Base-by-base conservation (phyloP, 2,797 vertebrate genomes). In the Avahi laniger region DNA sequence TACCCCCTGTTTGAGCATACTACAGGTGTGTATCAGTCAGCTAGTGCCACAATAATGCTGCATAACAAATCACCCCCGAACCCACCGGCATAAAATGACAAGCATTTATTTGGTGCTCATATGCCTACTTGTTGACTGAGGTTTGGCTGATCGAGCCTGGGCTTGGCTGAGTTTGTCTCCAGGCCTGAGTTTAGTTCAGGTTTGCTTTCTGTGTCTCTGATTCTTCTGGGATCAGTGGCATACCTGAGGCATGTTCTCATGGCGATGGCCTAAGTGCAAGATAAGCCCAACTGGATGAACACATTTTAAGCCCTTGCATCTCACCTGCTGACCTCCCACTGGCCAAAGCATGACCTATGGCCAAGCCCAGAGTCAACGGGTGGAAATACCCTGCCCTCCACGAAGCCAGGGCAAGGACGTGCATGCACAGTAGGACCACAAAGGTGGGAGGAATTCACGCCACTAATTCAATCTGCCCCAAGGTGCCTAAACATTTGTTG, bases 361-460 rank as follows among this genome's bases (percentile, higher is more conserved):
- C 10, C 30, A 30, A 72, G 41, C 12, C 18, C 24, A 6, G 38
- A 2, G 9, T 15, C 30, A 15, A n/a, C 33, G 7, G 4, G 17
- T 28, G 69, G 67, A 48, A 67, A 75, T 9, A 4, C 15, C 33
- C 52, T 18, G 61, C 22, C 67, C 26, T 8, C 43, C 35, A 13
- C 0, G 35, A 65, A 61, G 35, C 46, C 2, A 0, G 0, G 5
- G 28, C 50, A 38, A 43, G 18, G 22, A 28, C 1, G 3, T 48
- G 61, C 28, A 28, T 0, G 0, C 8, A 17, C 0, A 14, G 1
- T 13, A 54, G 4, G 18, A 20, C 30, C 15, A 26, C n/a, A n/a
- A 14, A 5, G 26, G 67, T n/a, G 15, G 24, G 22, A 38, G 8
- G 50, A 48, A 13, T 12, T 54, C 88, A 33, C 2, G 5, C 14